phyloP scores from a whole-genome alignment of 2,888 invertebrate species.

The Apotomis turbidana region DNA sequence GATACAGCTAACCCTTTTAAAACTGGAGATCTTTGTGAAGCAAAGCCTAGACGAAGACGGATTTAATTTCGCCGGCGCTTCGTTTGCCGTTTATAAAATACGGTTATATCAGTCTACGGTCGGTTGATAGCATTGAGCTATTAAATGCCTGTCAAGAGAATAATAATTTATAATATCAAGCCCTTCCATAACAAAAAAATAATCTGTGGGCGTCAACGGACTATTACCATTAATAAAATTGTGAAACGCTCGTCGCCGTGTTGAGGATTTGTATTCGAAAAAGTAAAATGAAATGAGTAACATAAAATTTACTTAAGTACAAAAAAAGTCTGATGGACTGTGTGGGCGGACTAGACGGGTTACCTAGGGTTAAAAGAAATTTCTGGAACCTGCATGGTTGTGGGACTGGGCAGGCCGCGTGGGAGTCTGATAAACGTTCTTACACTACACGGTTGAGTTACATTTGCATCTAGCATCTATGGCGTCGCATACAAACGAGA shows the following conservation, averaged over 20 bases:
- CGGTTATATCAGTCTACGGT: background rate
- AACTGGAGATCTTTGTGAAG: slow-evolving; percentile 12
- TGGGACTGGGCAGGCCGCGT: slow-evolving; percentile 44
- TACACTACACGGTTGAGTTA: background rate
- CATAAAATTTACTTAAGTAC: slow-evolving; percentile 31
- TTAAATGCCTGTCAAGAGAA: slow-evolving; percentile 1
- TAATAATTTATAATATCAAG: slow-evolving; percentile 23
- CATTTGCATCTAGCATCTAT: background rate
- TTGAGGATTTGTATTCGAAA: slow-evolving; percentile 22
- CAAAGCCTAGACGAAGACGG: background rate
- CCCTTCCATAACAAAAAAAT: slow-evolving; percentile 15
- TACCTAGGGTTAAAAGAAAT: slow-evolving; percentile 46
- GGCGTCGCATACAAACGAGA: background rate
- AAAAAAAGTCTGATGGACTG: slow-evolving; percentile 17
- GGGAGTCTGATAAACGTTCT: slow-evolving; percentile 49
- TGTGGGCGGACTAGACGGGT: slow-evolving; percentile 49
- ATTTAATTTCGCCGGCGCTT: background rate
- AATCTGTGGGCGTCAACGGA: slow-evolving; percentile 38
- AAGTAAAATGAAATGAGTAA: slow-evolving; percentile 25
- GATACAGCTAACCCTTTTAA: slow-evolving; percentile 23
- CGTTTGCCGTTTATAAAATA: background rate
- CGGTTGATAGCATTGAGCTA: background rate
- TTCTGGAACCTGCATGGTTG: slow-evolving; percentile 46
- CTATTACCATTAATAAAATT: slow-evolving; percentile 39
- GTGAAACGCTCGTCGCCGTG: slow-evolving; percentile 29